Percentiles rank a stretch among this genome's conserved stretches.
Evolutionary conservation across 2,113 vertebrate genomes (phyloP).

Genomic region (Tragelaphus buxtoni): DNA sequence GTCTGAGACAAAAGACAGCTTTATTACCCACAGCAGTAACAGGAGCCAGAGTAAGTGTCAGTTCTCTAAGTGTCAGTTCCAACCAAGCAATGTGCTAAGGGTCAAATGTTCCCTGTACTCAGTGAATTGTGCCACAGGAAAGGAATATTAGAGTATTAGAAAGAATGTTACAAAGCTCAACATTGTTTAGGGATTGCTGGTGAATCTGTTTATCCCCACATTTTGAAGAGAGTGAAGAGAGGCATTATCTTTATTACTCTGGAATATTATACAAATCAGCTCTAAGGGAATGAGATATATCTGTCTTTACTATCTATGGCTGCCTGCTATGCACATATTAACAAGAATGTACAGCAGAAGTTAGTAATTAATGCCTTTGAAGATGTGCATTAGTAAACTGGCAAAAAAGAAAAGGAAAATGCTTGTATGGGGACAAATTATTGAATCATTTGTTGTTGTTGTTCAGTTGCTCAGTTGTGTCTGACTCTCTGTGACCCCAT

Average conservation of each 20-base stretch:
- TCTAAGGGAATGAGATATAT: not conserved
- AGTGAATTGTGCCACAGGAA: not conserved
- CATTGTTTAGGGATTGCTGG: not conserved
- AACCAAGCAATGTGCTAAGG: not conserved
- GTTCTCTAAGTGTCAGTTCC: not conserved
- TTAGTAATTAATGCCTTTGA: not conserved
- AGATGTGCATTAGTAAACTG: not conserved
- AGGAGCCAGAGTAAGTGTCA: not conserved
- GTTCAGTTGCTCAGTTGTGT: not conserved
- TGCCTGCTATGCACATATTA: not conserved
- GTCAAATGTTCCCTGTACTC: not conserved
- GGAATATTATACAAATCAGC: not conserved
- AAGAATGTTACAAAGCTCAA: not conserved
- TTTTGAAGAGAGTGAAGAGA: not conserved
- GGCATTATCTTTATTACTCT: not conserved
- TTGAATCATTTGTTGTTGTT: fast-evolving
- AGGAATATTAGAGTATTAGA: not conserved
- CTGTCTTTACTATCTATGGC: not conserved
- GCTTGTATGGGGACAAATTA: not conserved
- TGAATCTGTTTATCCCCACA: not conserved
- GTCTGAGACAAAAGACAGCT: not conserved
- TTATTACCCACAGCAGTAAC: not conserved
- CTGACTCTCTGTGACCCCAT: not conserved
- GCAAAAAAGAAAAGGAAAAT: not conserved
- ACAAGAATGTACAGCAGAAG: not conserved